Base-by-base conservation (phyloP, 30 jellyfish, hydroid and myxozoan genomes). In the Aurelia coerulea region DNA sequence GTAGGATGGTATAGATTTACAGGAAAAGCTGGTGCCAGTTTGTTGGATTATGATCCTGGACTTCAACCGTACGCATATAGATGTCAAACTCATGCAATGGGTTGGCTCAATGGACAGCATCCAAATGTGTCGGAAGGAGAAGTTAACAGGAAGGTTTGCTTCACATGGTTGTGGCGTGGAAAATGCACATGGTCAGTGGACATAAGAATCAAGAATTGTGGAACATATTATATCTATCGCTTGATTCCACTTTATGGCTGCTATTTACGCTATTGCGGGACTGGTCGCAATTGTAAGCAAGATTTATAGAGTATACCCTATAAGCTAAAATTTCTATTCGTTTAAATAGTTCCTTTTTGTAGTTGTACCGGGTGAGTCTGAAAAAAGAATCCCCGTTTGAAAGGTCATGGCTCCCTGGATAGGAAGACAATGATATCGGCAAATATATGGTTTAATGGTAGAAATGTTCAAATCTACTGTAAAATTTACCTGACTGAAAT, bases 1-100 rank as follows among this genome's bases (percentile, higher is more conserved):
- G 23, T 89, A 34, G 81, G 81, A 4, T 88, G 96, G 96, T 88
- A 88, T 65, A 67, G 91, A 50, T 88, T 88, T 81, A 88, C 78
- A 31, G 82, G 96, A 41, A 51, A 64, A 32, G 96, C 96, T 39
- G 96, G 96, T 31, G 78, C 62, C 23, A 56, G 53, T 60, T 63
- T 88, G 80, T 88, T 91, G 39, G 78, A 68, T 53, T 18, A 68
- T 37, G 49, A 37, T 37, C 49, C 49, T 2, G 49, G 49, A 37
- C 49, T 4, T 4, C 49, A 37, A 2, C 59, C 59, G 15, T 6
- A 37, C 49, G 49, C 49, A 37, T 19, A 68, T 31, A 15, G 78
- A 32, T 68, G 78, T 58, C 54, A 68, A 29, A 32, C 78, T 32
- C 58, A 23, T 32, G 78, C 78, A 0, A 8, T 31, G 4, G 15